These are phyloP conservation scores for Acronicta psi DNA, from an alignment of 2,888 invertebrate genomes.

Conservation along the genomic window DNA sequence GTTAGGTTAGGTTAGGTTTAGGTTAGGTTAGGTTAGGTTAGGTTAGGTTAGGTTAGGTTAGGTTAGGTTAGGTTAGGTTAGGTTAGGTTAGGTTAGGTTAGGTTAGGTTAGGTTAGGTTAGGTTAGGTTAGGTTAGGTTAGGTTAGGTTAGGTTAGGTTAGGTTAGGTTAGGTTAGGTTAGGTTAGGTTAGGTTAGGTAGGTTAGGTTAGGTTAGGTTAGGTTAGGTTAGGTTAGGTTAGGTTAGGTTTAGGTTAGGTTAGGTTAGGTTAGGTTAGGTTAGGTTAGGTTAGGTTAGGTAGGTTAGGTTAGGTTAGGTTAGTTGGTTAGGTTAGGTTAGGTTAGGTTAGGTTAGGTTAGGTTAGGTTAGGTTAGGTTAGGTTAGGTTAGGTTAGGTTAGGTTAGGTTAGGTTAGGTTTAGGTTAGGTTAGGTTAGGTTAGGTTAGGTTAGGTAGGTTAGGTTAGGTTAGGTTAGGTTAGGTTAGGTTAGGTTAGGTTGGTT, in stretches of 20 bases:
- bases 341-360: constrained; percentile 3
- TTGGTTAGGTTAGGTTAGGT: constrained; percentile 5
- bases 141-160: constrained; percentile 6
- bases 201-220: constrained; percentile 12
- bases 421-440: constrained; percentile 6
- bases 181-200: constrained; percentile 19
- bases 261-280: constrained; percentile 4
- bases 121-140: constrained; percentile 6
- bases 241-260: constrained; percentile 5
- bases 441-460: constrained; percentile 2
- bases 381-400: constrained; percentile 15
- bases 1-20: constrained; percentile 7
- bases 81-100: constrained; percentile 2
- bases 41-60: constrained; percentile 12
- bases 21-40: constrained; percentile 26
- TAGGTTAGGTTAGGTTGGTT: constrained; percentile 8
- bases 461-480: constrained; percentile 17
- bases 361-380: constrained; percentile 26
- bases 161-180: constrained; percentile 5
- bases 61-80: constrained; percentile 19
- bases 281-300: constrained; percentile 4
- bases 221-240: constrained; percentile 20
- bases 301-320: constrained; percentile 21
- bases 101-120: constrained; percentile 4
- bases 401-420: constrained; percentile 27